Base-by-base conservation (phyloP, 2,888 invertebrate genomes). In the Leptinotarsa tumamoca region DNA sequence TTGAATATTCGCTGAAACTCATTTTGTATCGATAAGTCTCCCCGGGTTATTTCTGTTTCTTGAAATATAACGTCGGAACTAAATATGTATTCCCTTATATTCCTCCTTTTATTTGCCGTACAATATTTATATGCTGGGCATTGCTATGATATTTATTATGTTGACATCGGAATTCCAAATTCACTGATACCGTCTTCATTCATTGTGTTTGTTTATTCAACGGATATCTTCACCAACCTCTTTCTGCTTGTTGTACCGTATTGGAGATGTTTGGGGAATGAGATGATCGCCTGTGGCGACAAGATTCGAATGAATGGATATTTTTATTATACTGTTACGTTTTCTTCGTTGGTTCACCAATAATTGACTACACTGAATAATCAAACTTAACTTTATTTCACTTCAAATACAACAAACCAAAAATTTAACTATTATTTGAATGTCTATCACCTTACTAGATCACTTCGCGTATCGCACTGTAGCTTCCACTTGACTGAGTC, bases 161-260 rank as follows among this genome's bases (percentile, higher is more conserved):
- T 23, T 68, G 52, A 68, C 68, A 15, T 68, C 17, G 21, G 43
- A 70, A 43, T 69, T 72, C 49, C 58, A 72, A 72, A 72, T 76
- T 78, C 61, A 61, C 73, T 52, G 75, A 70, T 74, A 66, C 63
- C 66, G 68, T 73, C 73, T 68, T 75, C 72, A 73, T 78, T 73
- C 68, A 73, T 63, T 51, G 67, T 73, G 72, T 77, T 75, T 75
- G 70, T 71, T 58, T 17, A 17, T 56, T 54, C 51, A 70, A 75
- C 72, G 61, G 71, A 70, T 69, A 74, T 73, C 68, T 63, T 56
- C 66, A 63, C 63, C 23, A 71, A 72, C 69, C 67, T 72, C 70
- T 74, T 72, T 69, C 70, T 69, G 70, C 73, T 69, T 66, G 49
- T 51, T 72, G 72, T 63, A 72, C 56, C 67, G 61, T 54, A 10